Evolutionary conservation across 1,140 invertebrate species (phyloP).

Genomic region (Pygmarrhopalites habei): DNA sequence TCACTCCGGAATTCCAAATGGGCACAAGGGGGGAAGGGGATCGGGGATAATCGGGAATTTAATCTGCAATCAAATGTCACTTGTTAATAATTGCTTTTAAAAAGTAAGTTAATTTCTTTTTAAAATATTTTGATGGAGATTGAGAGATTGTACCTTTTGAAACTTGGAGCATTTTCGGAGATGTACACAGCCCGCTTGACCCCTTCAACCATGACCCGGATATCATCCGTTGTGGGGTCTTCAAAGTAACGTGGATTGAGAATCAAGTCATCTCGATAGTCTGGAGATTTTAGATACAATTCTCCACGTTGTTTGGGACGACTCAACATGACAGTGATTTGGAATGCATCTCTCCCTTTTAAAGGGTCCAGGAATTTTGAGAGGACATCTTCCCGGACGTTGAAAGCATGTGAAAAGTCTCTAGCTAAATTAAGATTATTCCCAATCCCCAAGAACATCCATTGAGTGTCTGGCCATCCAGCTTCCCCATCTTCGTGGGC

Average conservation of each 20-base stretch:
- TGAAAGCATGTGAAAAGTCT: conserved; percentile 32
- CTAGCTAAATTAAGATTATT: conserved; percentile 11
- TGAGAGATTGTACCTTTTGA: conserved; percentile 22
- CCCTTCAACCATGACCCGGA: conserved; percentile 39
- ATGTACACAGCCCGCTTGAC: conserved; percentile 36
- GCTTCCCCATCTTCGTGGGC: conserved; percentile 26
- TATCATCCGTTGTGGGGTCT: conserved; percentile 30
- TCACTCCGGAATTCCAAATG: conserved; percentile 22
- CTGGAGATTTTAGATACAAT: conserved; percentile 27
- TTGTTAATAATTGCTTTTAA: too few species aligned
- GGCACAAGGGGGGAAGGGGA: conserved; percentile 23
- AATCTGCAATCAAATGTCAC: too few species aligned
- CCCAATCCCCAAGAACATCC: conserved; percentile 38
- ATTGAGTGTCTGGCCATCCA: conserved; percentile 39
- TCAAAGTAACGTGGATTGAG: conserved; percentile 38
- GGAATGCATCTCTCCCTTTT: conserved; percentile 37
- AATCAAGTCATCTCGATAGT: conserved; percentile 32
- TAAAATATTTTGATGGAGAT: too few species aligned
- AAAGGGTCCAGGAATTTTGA: conserved; percentile 35
- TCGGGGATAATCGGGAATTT: not conserved
- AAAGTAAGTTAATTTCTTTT: too few species aligned
- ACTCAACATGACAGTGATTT: conserved; percentile 39
- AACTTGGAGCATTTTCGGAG: conserved; percentile 35
- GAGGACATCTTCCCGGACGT: conserved; percentile 34
- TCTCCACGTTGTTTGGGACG: conserved; percentile 34